Percentiles rank a stretch among this genome's conserved stretches.
Evolutionary conservation across 2,888 invertebrate genomes (phyloP).

Genomic region (Campoplex nolae): DNA sequence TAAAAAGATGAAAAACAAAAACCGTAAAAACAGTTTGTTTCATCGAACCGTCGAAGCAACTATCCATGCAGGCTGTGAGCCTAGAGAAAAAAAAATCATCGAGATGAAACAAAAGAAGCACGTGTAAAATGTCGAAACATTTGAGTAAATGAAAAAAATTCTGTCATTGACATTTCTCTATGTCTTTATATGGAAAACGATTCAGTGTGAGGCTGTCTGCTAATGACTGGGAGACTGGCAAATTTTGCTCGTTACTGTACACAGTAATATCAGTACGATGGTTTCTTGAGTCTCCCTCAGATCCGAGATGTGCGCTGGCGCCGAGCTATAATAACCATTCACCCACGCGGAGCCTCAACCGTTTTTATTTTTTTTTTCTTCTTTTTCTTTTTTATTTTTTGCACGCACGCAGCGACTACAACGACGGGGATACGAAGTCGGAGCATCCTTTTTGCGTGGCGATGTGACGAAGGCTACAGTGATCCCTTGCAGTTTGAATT

Average conservation of each 20-base stretch:
- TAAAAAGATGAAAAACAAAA: background rate
- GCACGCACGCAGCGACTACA: conserved; percentile 35
- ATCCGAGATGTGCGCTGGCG: conserved; percentile 75
- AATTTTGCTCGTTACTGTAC: conserved; percentile 38
- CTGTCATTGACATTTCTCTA: conserved; percentile 13
- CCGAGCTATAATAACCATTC: conserved; percentile 81
- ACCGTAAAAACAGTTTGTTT: background rate
- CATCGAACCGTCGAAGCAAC: background rate
- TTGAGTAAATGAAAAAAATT: background rate
- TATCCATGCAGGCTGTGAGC: conserved; percentile 26
- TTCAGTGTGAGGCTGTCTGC: background rate
- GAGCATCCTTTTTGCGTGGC: background rate
- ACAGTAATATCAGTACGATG: conserved; percentile 49
- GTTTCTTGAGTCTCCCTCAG: conserved; percentile 71
- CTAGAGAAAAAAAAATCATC: background rate
- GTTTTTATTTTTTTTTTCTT: conserved; percentile 32
- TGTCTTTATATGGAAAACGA: conserved; percentile 11
- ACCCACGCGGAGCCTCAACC: conserved; percentile 76
- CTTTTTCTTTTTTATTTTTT: conserved; percentile 10
- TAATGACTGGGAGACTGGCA: conserved; percentile 43
- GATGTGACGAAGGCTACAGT: conserved; percentile 23
- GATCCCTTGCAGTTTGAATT: conserved; percentile 42
- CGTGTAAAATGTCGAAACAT: background rate
- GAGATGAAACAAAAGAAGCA: background rate
- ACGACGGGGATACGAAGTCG: conserved; percentile 28